Base-by-base conservation (phyloP, 2,113 vertebrate genomes). In the Rhadina sibilatrix region DNA sequence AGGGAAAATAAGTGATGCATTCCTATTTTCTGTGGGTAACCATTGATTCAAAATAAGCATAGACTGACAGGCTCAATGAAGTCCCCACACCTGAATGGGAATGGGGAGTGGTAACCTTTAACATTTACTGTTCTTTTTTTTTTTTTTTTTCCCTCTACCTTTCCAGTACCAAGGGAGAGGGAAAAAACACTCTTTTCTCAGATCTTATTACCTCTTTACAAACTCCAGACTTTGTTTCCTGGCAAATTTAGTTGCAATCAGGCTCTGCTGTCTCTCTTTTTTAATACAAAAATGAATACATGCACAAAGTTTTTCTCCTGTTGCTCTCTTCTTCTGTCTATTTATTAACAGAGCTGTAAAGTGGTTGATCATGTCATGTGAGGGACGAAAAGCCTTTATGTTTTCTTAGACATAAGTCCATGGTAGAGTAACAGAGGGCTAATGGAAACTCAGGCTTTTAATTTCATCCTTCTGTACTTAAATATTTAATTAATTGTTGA, bases 401-500 rank as follows among this genome's bases (percentile, higher is more conserved):
- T 84, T 87, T 76, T 83, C 37, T 60, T 83, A 64, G 49, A 60
- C 12, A 15, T 68, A 76, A 60, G 44, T 84, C 53, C 31, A 22
- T 85, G 53, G 40, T 35, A 64, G 65, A 75, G 25, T 54, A 90
- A 76, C 46, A 64, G 46, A 81, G 24, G 27, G 24, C 46, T 72
- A 76, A 49, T 80, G 46, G 75, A 90, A 87, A 87, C 35, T 76
- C 53, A 53, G 37, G 33, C 47, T 90, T 94, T 75, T 85, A 60
- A 60, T 93, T 87, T 88, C 69, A 80, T 82, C 90, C 63, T 85
- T 31, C 22, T 94, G 21, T 46, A 72, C 66, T 76, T 57, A 87
- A 94, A 68, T 87, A 94, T 83, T 84, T 91, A 60, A 61, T 87
- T 64, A 84, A 61, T 65, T 80, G 24, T 37, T 82, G 35, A 54